Evolutionary conservation across 2,888 invertebrate genomes (phyloP), one percentile per base, ranked within the genome.

Genomic region (Drosophila pegasa): DNA sequence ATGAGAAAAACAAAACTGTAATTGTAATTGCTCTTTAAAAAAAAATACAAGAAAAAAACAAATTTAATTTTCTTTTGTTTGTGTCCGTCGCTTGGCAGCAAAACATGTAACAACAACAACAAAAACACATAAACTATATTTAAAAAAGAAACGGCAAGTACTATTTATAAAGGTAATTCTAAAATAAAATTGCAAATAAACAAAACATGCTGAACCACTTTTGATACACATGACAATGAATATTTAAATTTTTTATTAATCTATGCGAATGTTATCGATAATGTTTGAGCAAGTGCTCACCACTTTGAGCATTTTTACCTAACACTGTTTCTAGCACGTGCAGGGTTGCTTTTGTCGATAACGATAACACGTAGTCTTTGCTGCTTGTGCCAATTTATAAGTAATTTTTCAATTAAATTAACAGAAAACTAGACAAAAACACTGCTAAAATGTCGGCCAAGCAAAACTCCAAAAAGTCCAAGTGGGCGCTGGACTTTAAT

Each of bases 401-500:
- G 66, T 52, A 48, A 85, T 75, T 82, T 58, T 63, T 59, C 57
- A 64, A 77, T 72, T 71, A 82, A 62, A 63, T 57, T 66, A 50
- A 71, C 56, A 59, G 4, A 48, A 51, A 58, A 58, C 18, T 57
- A 38, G 8, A 16, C 22, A 27, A 54, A 59, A 60, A 50, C 35
- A 25, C 22, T n/a, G 16, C 16, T 20, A 77, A 37, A 54, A 92
- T 92, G 92, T 87, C 91, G 25, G 78, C 91, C 33, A 92, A 92
- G 78, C 88, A 90, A 71, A 75, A 81, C 47, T 81, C 87, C 1
- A 92, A 91, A 85, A 95, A 94, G 90, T 94, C 93, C 63, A 95
- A 95, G 90, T 95, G 95, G 95, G 93, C 95, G 27, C 86, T 95
- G 73, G 95, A 95, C 88, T 94, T 94, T 76, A 94, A 93, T 80